These are phyloP conservation scores for Lophura nycthemera DNA, from an alignment of 2,113 vertebrate genomes.

Conservation along the genomic window DNA sequence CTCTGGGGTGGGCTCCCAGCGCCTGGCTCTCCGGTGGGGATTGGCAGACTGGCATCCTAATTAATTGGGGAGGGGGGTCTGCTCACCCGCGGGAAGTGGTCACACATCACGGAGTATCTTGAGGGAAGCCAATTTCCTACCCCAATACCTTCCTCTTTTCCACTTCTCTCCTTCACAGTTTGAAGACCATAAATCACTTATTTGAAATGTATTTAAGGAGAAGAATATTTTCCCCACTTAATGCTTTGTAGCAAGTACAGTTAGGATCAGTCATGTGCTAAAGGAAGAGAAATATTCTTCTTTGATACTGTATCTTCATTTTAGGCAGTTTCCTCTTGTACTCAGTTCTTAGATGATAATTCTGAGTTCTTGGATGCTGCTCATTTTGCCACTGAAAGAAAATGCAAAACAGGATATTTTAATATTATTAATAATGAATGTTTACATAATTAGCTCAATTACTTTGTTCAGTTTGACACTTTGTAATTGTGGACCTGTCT, in stretches of 20 bases:
- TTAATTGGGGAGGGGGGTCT: neutral
- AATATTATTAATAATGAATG: constrained; percentile 51
- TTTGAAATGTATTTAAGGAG: constrained; percentile 45
- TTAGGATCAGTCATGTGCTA: constrained; percentile 53
- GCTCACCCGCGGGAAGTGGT: neutral
- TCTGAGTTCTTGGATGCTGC: constrained; percentile 26
- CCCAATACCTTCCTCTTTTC: constrained; percentile 46
- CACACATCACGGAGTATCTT: neutral
- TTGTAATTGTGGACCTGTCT: constrained; percentile 68
- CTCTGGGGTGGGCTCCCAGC: neutral
- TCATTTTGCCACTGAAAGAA: constrained; percentile 50
- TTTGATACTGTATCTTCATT: constrained; percentile 34
- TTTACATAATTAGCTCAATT: constrained; percentile 61
- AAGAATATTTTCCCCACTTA: constrained; percentile 45
- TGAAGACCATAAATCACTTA: constrained; percentile 56
- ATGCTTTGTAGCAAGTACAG: constrained; percentile 20
- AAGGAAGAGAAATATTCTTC: constrained; percentile 43
- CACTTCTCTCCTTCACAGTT: constrained; percentile 38
- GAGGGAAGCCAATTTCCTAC: constrained; percentile 53
- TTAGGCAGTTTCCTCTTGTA: constrained; percentile 27
- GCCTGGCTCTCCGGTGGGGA: neutral
- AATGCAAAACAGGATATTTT: constrained; percentile 60
- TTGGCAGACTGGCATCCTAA: neutral
- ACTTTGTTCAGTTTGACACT: constrained; percentile 73
- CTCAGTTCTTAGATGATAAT: constrained; percentile 12